Base-by-base conservation (phyloP, 2,113 vertebrate species). In the Lampris megalopsis region DNA sequence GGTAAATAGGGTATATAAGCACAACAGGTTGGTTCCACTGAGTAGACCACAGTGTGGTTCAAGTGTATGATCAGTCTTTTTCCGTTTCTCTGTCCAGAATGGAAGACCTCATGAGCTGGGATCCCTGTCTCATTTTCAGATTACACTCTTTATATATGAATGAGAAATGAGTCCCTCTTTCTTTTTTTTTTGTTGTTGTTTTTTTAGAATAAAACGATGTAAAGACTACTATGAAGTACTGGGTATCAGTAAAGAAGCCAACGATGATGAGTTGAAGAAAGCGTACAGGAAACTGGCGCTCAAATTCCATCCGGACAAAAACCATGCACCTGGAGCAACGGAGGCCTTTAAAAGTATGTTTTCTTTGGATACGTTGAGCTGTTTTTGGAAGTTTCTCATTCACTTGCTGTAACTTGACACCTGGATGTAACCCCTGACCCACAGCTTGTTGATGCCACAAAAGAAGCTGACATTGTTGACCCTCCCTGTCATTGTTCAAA, bases 271-370 rank as follows among this genome's bases (percentile, higher is more conserved):
- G 82, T 93, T 99, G 52, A 99, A 99, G 93, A 99, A 96, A 82
- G 96, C 98, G 64, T 99, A 99, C 85, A 95, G 97, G 87, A 99
- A 97, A 89, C 95, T 99, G 77, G 98, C 98, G 9, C 94, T 99
- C 83, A 99, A 97, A 93, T 99, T 98, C 87, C 98, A 99, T 85
- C 98, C 98, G 5, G 98, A 99, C 89, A 99, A 99, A 92, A 99
- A 99, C 74, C 97, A 95, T 1, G 96, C 97, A 48, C 97, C 98
- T 2, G 98, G 97, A 94, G 98, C 98, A 74, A 99, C 98, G 24
- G 98, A 99, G 73, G 98, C 98, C 87, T 99, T 99, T 92, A 99
- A 99, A 96, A 98, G 97, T 99, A 95, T 95, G 88, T 42, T n/a
- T 24, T 36, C 24, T 24, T 71, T 7, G 40, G 40, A 37, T 37